Evolutionary conservation across 1,140 invertebrate species (phyloP).

Genomic region (Drosophila ficusphila): DNA sequence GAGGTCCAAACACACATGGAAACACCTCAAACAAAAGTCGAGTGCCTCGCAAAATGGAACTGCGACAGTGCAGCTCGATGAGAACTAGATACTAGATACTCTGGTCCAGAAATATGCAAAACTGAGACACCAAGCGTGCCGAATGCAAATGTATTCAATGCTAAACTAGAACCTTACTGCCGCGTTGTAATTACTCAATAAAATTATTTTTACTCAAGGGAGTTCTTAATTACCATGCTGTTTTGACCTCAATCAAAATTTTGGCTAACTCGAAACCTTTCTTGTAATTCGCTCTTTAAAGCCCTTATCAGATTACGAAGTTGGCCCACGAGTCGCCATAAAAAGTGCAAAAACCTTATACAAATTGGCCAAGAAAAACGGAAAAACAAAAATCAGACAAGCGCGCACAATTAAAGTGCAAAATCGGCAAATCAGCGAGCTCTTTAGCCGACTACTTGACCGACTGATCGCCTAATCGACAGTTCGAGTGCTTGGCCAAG

Average conservation of each 20-base stretch:
- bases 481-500: conserved; percentile 17
- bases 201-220: background rate
- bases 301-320: conserved; percentile 28
- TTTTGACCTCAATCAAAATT: background rate
- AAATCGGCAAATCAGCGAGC: conserved; percentile 55
- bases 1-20: conserved; percentile 41
- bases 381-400: conserved; percentile 47
- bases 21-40: conserved; percentile 32
- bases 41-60: conserved; percentile 15
- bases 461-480: conserved; percentile 23
- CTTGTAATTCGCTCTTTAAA: conserved; percentile 1
- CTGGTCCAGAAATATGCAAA: background rate
- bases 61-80: conserved; percentile 12
- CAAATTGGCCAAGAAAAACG: conserved; percentile 15
- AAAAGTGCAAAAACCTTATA: background rate
- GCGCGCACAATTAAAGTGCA: conserved; percentile 50
- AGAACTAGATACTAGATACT: conserved; percentile 18
- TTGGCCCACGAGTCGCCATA: background rate
- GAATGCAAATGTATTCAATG: background rate
- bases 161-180: background rate
- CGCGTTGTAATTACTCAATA: background rate
- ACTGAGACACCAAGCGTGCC: background rate
- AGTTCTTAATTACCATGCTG: background rate
- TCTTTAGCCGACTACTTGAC: conserved; percentile 27
- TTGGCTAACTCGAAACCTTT: background rate